Evolutionary conservation across 1,140 invertebrate genomes (phyloP).

Genomic region (Harpegnathos saltator): DNA sequence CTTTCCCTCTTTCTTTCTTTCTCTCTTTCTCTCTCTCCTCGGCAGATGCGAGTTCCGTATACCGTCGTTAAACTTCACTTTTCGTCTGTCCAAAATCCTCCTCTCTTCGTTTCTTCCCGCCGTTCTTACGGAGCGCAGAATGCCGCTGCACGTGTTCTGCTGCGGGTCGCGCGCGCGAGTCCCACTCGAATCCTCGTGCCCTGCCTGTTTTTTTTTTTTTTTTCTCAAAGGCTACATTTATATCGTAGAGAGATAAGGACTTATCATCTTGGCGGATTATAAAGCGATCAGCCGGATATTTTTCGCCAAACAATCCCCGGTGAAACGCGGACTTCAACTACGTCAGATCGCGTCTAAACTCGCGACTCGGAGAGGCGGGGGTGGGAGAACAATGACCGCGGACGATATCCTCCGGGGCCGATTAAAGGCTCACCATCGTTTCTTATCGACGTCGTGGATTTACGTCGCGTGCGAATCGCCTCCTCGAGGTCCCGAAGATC

Average conservation of each 20-base stretch:
- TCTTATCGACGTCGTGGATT: not conserved
- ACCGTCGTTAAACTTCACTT: not conserved
- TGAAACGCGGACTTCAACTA: not conserved
- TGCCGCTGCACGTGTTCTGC: not conserved
- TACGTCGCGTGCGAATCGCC: not conserved
- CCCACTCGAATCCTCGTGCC: slow-evolving; percentile 2
- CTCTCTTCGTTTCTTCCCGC: slow-evolving; percentile 10
- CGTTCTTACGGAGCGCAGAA: slow-evolving; percentile 6
- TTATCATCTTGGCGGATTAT: slow-evolving; percentile 27
- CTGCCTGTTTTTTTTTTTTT: no score
- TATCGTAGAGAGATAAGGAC: slow-evolving; percentile 26
- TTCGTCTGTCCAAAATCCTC: not conserved
- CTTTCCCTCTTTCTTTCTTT: not conserved
- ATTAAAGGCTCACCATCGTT: not conserved
- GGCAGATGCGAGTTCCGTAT: slow-evolving; percentile 5
- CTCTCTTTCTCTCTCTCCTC: not conserved
- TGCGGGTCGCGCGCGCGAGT: not conserved
- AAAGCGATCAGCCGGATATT: not conserved
- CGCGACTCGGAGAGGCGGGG: not conserved
- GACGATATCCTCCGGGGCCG: not conserved
- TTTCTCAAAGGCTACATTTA: slow-evolving; percentile 13
- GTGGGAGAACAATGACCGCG: not conserved
- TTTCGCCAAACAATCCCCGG: not conserved
- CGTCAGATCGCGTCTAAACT: not conserved
- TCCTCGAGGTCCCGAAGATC: not conserved